These are phyloP conservation scores for Papilio aristodemus DNA, from an alignment of 1,140 invertebrate genomes.

Conservation along the genomic window DNA sequence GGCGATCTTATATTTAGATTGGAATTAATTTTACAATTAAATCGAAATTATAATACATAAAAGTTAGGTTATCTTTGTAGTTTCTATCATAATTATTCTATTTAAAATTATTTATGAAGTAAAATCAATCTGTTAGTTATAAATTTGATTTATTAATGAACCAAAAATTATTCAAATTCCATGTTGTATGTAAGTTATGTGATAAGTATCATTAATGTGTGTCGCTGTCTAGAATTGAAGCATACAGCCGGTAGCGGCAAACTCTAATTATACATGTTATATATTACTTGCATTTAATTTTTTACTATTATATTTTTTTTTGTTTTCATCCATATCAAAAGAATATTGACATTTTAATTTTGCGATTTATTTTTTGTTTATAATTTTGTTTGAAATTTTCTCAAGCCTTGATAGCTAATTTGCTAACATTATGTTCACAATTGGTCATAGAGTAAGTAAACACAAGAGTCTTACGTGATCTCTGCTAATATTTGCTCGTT, in stretches of 20 bases:
- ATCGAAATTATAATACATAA: constrained; percentile 22
- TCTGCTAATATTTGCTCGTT: not conserved
- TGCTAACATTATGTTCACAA: not conserved
- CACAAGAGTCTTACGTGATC: not conserved
- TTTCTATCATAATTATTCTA: constrained; percentile 38
- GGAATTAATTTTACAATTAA: not conserved
- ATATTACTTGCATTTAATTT: not conserved
- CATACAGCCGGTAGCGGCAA: not conserved
- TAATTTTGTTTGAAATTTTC: too few species aligned
- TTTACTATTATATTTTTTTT: too few species aligned
- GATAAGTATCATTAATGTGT: not conserved
- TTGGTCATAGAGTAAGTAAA: not conserved
- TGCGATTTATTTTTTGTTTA: too few species aligned
- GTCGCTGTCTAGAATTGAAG: not conserved
- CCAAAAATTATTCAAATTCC: constrained; percentile 31
- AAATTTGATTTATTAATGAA: constrained; percentile 1
- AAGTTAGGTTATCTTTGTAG: constrained; percentile 41
- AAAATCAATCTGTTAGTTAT: constrained; percentile 9
- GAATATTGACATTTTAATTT: too few species aligned
- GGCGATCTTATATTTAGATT: constrained; percentile 14
- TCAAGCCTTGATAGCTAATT: too few species aligned
- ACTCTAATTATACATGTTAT: not conserved
- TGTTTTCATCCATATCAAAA: too few species aligned
- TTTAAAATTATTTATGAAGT: not conserved
- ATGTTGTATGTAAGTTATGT: not conserved